A percentile compares a stretch with the other conserved stretches of the same genome.
Conservation (phyloP, 2,888 invertebrate genomes). For the Caenorhabditis sp. region DNA sequence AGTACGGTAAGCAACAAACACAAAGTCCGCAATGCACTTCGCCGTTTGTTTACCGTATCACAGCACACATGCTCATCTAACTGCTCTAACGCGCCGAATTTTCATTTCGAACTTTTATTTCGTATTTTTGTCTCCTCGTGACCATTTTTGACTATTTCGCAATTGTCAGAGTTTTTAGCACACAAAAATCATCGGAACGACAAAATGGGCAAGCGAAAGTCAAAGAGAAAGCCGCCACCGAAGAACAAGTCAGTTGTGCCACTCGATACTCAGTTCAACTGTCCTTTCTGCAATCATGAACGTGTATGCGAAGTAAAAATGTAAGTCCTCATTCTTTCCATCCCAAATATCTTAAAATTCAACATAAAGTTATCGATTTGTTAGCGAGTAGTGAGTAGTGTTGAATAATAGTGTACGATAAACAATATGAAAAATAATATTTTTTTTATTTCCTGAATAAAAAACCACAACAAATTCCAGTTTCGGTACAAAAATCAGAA, state of each 20-base stretch:
- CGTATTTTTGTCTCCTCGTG: slow-evolving; percentile 3
- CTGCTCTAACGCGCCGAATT: slow-evolving; percentile 20
- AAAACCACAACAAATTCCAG: no score
- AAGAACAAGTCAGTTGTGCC: slow-evolving; percentile 91
- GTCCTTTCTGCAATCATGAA: slow-evolving; percentile 99
- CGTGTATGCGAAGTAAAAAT: slow-evolving; percentile 99
- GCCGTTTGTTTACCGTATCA: slow-evolving; percentile 22
- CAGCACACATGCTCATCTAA: slow-evolving; percentile 29
- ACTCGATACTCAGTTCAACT: slow-evolving; percentile 93
- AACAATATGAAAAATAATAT: no score
- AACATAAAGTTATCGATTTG: no score
- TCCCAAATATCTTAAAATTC: background rate
- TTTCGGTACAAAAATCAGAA: no score
- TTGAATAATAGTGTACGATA: no score
- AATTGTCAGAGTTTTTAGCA: slow-evolving; percentile 7
- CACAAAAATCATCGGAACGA: background rate
- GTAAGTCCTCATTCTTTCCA: slow-evolving; percentile 75
- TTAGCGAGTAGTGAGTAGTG: no score
- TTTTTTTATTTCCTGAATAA: no score
- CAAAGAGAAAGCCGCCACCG: slow-evolving; percentile 92
- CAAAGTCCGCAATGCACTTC: slow-evolving; percentile 13
- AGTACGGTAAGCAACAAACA: slow-evolving; percentile 26
- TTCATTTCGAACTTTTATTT: slow-evolving; percentile 20
- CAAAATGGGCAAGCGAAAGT: slow-evolving; percentile 91
- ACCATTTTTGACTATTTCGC: background rate